A percentile compares a stretch with the other conserved stretches of the same genome.
phyloP scores from a whole-genome alignment of 2,113 vertebrate genomes.

The Artemisiospiza belli region DNA sequence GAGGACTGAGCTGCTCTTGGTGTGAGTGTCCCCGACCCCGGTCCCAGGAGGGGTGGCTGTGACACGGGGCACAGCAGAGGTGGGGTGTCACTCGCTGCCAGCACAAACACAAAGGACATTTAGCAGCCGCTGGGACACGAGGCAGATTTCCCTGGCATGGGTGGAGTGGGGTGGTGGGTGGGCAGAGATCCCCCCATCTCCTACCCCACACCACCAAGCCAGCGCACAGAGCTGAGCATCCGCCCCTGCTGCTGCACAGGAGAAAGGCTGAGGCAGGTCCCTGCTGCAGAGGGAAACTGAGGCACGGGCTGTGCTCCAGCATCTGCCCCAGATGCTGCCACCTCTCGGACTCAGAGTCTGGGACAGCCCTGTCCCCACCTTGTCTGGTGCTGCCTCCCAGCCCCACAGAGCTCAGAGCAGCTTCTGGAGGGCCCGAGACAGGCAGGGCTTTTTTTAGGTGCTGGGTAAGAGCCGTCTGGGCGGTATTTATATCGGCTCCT shows the following conservation, averaged over 20 bases:
- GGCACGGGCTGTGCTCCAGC: rapidly evolving
- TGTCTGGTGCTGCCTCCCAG: not conserved
- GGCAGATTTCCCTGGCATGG: not conserved
- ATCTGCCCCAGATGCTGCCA: not conserved
- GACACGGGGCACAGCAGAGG: not conserved
- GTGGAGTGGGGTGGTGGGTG: rapidly evolving
- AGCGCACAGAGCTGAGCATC: not conserved
- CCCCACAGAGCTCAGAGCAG: not conserved
- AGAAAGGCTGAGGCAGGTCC: not conserved
- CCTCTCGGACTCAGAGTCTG: not conserved
- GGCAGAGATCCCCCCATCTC: not conserved
- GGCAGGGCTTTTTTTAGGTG: slow-evolving; percentile 50
- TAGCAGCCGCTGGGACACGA: rapidly evolving
- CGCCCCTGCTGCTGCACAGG: not conserved
- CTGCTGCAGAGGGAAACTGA: not conserved
- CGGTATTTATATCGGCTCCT: slow-evolving; percentile 60
- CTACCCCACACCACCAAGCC: not conserved
- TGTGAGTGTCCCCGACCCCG: not conserved
- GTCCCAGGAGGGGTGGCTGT: too few species aligned
- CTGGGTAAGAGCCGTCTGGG: slow-evolving; percentile 61
- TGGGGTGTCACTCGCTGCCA: rapidly evolving
- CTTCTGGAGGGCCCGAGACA: not conserved
- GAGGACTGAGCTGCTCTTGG: not conserved
- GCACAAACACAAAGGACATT: not conserved
- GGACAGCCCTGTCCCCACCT: not conserved